Conservation (phyloP, 2,113 vertebrate genomes). For the Chionomys nivalis region DNA sequence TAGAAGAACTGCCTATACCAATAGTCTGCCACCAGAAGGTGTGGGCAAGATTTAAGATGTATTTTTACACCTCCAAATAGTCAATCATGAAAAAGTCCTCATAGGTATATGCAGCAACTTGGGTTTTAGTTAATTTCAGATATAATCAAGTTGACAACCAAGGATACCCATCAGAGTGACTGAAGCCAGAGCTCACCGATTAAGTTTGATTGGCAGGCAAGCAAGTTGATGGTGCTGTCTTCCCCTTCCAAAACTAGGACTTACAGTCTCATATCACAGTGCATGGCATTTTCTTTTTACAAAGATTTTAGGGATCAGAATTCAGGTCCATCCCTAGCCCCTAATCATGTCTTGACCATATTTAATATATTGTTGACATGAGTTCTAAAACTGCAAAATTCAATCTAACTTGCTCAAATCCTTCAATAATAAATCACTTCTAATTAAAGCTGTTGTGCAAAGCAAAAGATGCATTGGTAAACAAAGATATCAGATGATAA, state of each 20-base stretch:
- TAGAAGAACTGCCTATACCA: too few species aligned
- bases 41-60: not conserved
- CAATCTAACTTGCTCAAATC: not conserved
- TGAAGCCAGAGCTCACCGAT: not conserved
- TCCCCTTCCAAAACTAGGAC: not conserved
- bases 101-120: not conserved
- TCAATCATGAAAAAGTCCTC: not conserved
- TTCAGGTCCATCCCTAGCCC: not conserved
- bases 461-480: not conserved
- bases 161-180: not conserved
- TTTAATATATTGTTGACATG: not conserved
- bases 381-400: not conserved
- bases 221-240: not conserved
- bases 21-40: not conserved
- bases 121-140: not conserved
- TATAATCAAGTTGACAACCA: not conserved
- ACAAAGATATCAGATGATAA: not conserved
- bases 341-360: not conserved
- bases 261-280: not conserved
- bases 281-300: not conserved
- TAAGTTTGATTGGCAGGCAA: not conserved
- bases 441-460: not conserved
- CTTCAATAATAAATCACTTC: not conserved
- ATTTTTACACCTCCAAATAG: not conserved
- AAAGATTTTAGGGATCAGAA: not conserved